phyloP scores from a whole-genome alignment of 2,888 invertebrate genomes.

The Eupsilia transversa region DNA sequence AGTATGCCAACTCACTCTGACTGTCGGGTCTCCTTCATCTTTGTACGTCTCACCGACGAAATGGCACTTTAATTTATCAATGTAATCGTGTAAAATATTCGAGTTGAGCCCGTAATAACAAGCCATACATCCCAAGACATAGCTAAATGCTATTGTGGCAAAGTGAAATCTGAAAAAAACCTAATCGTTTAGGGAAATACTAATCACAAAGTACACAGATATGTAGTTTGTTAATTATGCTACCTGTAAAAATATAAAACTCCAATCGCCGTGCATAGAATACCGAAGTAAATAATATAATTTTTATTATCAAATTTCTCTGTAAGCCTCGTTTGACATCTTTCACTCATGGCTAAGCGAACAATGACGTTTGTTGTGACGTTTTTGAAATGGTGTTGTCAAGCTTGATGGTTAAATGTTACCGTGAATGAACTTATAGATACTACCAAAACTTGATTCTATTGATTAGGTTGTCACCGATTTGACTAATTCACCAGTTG shows the following conservation, averaged over 20 bases:
- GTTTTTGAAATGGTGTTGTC: slow-evolving; percentile 47
- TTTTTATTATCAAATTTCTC: slow-evolving; percentile 87
- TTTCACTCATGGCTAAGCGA: slow-evolving; percentile 89
- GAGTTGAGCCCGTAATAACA: slow-evolving; percentile 86
- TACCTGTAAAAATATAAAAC: slow-evolving; percentile 87
- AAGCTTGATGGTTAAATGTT: slow-evolving; percentile 41
- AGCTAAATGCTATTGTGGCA: slow-evolving; percentile 83
- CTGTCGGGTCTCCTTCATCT: slow-evolving; percentile 71
- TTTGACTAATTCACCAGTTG: not conserved
- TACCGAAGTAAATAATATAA: slow-evolving; percentile 86
- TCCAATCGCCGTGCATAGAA: slow-evolving; percentile 81
- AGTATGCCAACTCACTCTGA: slow-evolving; percentile 77
- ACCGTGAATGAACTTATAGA: not conserved
- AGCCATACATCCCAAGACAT: slow-evolving; percentile 89
- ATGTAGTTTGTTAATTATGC: slow-evolving; percentile 49
- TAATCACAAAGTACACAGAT: slow-evolving; percentile 46
- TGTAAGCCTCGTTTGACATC: slow-evolving; percentile 88
- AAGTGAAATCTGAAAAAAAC: slow-evolving; percentile 86
- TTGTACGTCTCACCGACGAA: slow-evolving; percentile 73
- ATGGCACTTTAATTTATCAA: slow-evolving; percentile 84
- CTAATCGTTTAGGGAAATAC: slow-evolving; percentile 70
- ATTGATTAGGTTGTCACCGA: not conserved
- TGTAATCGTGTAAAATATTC: slow-evolving; percentile 79
- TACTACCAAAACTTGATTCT: not conserved
- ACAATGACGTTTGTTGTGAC: slow-evolving; percentile 81